Percentiles rank a stretch among this genome's conserved stretches.
Evolutionary conservation across 2,888 invertebrate species (phyloP).

Genomic region (Tetramorium bicarinatum): DNA sequence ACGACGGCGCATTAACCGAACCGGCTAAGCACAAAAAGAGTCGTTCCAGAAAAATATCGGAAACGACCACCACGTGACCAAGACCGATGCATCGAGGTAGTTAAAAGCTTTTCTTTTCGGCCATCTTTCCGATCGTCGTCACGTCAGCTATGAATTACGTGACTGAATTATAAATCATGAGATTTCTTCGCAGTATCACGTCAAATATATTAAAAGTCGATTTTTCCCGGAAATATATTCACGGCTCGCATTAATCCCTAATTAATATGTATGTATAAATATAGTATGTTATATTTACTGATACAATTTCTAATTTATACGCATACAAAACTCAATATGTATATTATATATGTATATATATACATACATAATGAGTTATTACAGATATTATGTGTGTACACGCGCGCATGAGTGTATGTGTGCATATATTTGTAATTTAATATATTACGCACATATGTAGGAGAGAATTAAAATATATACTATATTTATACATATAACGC

Average conservation of each 20-base stretch:
- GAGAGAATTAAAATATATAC: not conserved
- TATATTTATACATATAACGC: constrained; percentile 53
- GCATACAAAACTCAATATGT: not conserved
- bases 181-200: not conserved
- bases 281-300: constrained; percentile 9
- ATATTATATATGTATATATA: not conserved
- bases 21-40: constrained; percentile 80
- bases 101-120: not conserved
- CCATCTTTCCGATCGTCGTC: not conserved
- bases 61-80: constrained; percentile 74
- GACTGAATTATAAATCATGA: not conserved
- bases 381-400: not conserved
- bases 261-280: not conserved
- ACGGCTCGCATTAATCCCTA: not conserved
- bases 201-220: not conserved
- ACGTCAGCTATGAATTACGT: not conserved
- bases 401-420: not conserved
- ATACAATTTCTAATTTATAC: not conserved
- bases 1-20: constrained; percentile 78
- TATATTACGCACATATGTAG: not conserved
- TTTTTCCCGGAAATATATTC: not conserved
- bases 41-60: constrained; percentile 80
- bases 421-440: not conserved
- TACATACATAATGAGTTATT: not conserved
- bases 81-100: constrained; percentile 49